Evolutionary conservation across 1,140 invertebrate species (phyloP).

Genomic region (Drosophila suzukii): DNA sequence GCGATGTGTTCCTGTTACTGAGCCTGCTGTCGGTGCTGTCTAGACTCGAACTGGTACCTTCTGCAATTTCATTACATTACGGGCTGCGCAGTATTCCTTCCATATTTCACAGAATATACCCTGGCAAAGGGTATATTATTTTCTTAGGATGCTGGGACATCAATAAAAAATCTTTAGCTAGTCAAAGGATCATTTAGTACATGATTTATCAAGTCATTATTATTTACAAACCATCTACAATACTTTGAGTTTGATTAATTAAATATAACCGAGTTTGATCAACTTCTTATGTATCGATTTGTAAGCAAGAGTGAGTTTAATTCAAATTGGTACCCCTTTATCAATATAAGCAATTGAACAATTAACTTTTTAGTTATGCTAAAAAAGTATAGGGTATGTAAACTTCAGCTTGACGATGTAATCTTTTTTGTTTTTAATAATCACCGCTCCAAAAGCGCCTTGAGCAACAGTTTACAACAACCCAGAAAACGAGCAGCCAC

Average conservation of each 20-base stretch:
- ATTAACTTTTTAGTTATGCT: background rate
- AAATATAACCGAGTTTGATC: too few species aligned
- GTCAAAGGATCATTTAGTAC: too few species aligned
- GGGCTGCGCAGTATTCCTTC: slow-evolving; percentile 1
- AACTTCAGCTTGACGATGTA: background rate
- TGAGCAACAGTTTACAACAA: slow-evolving; percentile 45
- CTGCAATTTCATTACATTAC: slow-evolving; percentile 50
- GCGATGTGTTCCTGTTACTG: slow-evolving; percentile 4
- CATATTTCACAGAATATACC: background rate
- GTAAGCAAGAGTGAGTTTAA: too few species aligned
- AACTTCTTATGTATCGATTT: too few species aligned
- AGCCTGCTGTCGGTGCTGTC: slow-evolving; percentile 31
- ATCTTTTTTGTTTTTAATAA: slow-evolving; percentile 39
- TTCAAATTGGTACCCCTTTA: too few species aligned
- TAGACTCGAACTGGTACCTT: slow-evolving; percentile 35
- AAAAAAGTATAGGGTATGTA: background rate
- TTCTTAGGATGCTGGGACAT: too few species aligned
- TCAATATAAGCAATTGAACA: too few species aligned
- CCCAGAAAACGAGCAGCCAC: slow-evolving; percentile 19
- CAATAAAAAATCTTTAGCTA: too few species aligned
- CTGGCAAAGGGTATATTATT: background rate
- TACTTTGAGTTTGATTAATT: too few species aligned
- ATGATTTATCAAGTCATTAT: too few species aligned
- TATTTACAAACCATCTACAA: too few species aligned
- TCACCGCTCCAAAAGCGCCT: slow-evolving; percentile 24